phyloP scores from a whole-genome alignment of 2,888 invertebrate species.

The Embidobia sp. region DNA sequence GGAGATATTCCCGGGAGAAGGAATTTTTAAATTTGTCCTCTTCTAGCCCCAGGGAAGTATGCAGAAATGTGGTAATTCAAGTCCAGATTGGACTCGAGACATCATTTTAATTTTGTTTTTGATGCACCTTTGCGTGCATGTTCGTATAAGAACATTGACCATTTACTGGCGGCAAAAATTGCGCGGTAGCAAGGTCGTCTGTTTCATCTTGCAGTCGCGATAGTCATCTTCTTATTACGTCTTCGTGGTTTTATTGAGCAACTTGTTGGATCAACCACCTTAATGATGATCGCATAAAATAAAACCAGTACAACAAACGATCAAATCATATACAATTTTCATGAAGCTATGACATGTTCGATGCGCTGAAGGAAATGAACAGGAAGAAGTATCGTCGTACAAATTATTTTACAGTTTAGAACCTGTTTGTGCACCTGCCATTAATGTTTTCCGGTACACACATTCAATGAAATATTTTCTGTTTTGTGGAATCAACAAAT shows the following conservation, averaged over 20 bases:
- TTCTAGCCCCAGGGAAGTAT: slow-evolving; percentile 6
- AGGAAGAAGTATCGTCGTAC: slow-evolving; percentile 17
- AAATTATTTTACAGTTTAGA: slow-evolving; percentile 35
- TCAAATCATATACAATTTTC: slow-evolving; percentile 46
- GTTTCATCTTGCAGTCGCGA: slow-evolving; percentile 27
- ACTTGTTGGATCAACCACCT: slow-evolving; percentile 19
- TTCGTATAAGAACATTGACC: slow-evolving; percentile 36
- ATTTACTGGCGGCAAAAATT: slow-evolving; percentile 50
- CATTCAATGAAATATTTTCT: neutral
- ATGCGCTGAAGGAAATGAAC: slow-evolving; percentile 34
- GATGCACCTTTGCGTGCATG: slow-evolving; percentile 6
- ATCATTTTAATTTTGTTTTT: slow-evolving; percentile 27
- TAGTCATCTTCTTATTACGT: slow-evolving; percentile 42
- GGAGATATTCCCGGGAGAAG: slow-evolving; percentile 6
- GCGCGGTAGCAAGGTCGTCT: slow-evolving; percentile 44
- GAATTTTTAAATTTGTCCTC: neutral
- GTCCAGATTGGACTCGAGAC: slow-evolving; percentile 32
- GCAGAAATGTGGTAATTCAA: slow-evolving; percentile 42
- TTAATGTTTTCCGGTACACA: slow-evolving; percentile 12
- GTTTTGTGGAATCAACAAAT: neutral
- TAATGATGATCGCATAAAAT: slow-evolving; percentile 31
- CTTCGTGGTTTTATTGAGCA: slow-evolving; percentile 38
- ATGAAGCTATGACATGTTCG: slow-evolving; percentile 26
- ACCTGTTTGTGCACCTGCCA: slow-evolving; percentile 9
- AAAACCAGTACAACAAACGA: slow-evolving; percentile 18